These are phyloP conservation scores for Ceratosolen solmsi DNA, from an alignment of 1,140 invertebrate species.

Conservation along the genomic window DNA sequence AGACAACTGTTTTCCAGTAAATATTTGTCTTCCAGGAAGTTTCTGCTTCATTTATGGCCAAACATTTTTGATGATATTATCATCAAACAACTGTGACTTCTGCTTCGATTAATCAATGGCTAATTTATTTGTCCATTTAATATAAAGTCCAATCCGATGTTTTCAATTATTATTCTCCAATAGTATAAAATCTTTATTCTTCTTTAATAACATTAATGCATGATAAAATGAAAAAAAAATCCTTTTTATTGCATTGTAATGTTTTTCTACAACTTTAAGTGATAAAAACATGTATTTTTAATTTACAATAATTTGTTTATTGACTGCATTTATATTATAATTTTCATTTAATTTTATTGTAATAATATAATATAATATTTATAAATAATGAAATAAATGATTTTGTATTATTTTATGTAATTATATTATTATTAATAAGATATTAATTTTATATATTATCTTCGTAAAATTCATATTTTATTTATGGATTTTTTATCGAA, in stretches of 20 bases:
- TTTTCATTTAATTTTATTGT: no score
- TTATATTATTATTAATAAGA: no score
- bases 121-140: background rate
- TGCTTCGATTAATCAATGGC: background rate
- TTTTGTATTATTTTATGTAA: no score
- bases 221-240: background rate
- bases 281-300: no score
- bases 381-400: no score
- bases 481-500: no score
- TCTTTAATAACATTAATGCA: background rate
- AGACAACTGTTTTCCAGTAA: background rate
- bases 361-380: no score
- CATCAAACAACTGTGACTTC: background rate
- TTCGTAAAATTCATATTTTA: no score
- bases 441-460: no score
- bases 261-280: no score
- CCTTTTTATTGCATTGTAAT: background rate
- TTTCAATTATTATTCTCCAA: background rate
- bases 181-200: background rate
- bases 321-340: no score
- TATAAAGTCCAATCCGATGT: background rate
- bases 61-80: constrained; percentile 16
- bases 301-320: no score
- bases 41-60: constrained; percentile 3
- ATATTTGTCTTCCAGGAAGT: constrained; percentile 18